Base-by-base conservation (phyloP, 2,888 invertebrate species). In the Mythimna pallens region DNA sequence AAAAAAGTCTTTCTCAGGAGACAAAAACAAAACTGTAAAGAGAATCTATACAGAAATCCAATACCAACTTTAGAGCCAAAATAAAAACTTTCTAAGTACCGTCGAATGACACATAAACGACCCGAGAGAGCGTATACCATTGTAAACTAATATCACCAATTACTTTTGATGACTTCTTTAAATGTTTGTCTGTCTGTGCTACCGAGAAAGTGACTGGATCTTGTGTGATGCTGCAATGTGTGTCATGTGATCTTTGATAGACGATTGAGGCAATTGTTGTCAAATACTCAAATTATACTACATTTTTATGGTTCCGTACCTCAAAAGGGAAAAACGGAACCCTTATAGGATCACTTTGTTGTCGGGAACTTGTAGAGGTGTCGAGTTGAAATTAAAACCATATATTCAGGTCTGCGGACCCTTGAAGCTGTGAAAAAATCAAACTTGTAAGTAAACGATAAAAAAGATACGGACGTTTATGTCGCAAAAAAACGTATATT, bases 141-240 rank as follows among this genome's bases (percentile, higher is more conserved):
- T 54, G 25, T n/a, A 36, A 30, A 40, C 52, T 34, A 50, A 62
- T 65, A 65, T 58, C 54, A 50, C 36, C 70, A 58, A 78, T 82
- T 78, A 70, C 7, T 67, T 78, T 20, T 52, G 69, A 82, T 80
- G 80, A 82, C 66, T 82, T 47, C 67, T 58, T 66, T 14, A 54
- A 54, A 59, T 63, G 12, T 58, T 10, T 34, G 14, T 54, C n/a
- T 12, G 50, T 58, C n/a, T 74, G 9, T 55, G 50, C 47, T 43
- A 55, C 52, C 20, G 40, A 10, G 65, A 65, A 68, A 72, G 64
- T 77, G 22, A 20, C 17, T 55, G 61, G 34, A 22, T 22, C 65
- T 59, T 47, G 25, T 50, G 8, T 40, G 25, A 65, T 34, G 54
- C 40, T 65, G 68, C 6, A 3, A 22, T 64, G 20, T 4, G 43